Base-by-base conservation (phyloP, 2,797 vertebrate species). In the Echeneis naucrates region DNA sequence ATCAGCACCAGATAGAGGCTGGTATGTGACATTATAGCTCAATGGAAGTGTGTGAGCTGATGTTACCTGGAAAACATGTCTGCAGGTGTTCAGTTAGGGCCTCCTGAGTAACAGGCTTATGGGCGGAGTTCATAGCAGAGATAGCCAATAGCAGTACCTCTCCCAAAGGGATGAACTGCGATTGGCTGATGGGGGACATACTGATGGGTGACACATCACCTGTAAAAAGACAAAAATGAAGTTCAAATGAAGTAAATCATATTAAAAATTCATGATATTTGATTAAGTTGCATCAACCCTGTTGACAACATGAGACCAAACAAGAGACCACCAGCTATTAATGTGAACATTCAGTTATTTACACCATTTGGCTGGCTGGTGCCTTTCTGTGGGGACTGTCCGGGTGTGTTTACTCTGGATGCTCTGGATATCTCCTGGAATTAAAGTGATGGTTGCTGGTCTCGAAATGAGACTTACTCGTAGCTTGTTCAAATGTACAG, bases 141-240 rank as follows among this genome's bases (percentile, higher is more conserved):
- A 99, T 98, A 92, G 98, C 98, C 96, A 99, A 93, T 93, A 98
- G 97, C 91, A 99, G 94, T 91, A 99, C 98, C 87, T 99, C 98
- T 89, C 98, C 98, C 87, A 99, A 95, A 76, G 98, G 98, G 89
- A 99, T 98, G 91, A 99, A 99, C 93, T 99, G 98, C 65, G 98
- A 99, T 86, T 99, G 98, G 93, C 97, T 98, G 95, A 99, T 98
- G 78, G 98, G 98, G 93, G 98, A 99, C 98, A 99, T 99, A 90
- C 96, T 99, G 96, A 99, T 99, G 66, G 98, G 97, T 75, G 97
- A 98, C 82, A 99, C 98, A 98, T 99, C 98, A 97, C 98, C 98
- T 99, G 94, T 51, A 81, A 88, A 92, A 76, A 85, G n/a, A 91
- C 32, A 86, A 70, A 92, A 63, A 70, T 35, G 10, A 65, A 55